Percentiles rank a stretch among this genome's conserved stretches.
These are phyloP conservation scores for Branchellion lobata DNA, from an alignment of 2,888 invertebrate species.

Conservation along the genomic window DNA sequence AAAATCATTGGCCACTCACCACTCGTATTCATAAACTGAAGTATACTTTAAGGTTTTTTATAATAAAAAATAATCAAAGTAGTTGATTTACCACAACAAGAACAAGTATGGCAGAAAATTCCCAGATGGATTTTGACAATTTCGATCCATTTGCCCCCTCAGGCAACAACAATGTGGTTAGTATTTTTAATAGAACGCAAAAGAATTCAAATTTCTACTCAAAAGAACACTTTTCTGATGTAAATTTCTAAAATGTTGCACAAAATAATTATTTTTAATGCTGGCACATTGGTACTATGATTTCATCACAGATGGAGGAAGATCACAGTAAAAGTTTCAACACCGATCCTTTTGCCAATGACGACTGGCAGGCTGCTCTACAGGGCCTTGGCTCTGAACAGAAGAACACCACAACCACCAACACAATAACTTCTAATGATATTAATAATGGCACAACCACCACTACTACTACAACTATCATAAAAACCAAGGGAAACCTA, in stretches of 20 bases:
- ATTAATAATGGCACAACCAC: too few species aligned
- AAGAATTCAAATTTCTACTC: background rate
- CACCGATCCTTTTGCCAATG: constrained; percentile 17
- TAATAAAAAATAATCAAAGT: too few species aligned
- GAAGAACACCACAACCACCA: background rate
- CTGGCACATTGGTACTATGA: background rate
- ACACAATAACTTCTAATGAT: background rate
- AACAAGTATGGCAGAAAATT: background rate
- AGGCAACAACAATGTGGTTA: background rate
- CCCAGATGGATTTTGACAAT: constrained; percentile 33
- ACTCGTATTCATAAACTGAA: too few species aligned
- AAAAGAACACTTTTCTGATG: background rate
- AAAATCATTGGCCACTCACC: too few species aligned
- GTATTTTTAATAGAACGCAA: background rate
- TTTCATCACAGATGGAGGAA: background rate
- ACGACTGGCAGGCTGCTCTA: constrained; percentile 38
- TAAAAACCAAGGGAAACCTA: background rate
- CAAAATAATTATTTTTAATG: background rate
- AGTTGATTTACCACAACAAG: too few species aligned
- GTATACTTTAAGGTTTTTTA: too few species aligned
- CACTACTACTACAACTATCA: background rate
- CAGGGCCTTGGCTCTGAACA: constrained; percentile 15
- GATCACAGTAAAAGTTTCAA: background rate
- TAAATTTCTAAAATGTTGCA: background rate
- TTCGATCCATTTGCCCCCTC: constrained; percentile 36